phyloP scores from a whole-genome alignment of 2,113 vertebrate species.

The Lycaon pictus region DNA sequence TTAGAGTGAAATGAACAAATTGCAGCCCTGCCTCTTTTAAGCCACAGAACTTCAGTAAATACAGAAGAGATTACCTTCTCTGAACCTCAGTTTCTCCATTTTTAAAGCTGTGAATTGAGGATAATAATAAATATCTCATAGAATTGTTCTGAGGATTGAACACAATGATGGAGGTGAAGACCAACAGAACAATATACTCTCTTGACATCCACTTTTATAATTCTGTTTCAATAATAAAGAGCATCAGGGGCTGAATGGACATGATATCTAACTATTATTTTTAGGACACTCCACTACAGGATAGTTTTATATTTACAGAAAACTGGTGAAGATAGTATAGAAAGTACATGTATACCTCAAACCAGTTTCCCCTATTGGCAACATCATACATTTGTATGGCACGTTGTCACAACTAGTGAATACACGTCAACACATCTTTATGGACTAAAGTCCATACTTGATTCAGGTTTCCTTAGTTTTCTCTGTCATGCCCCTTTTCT shows the following conservation, averaged over 20 bases:
- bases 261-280: background rate
- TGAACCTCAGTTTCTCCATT: background rate
- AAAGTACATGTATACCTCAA: background rate
- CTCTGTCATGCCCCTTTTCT: background rate
- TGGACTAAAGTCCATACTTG: background rate
- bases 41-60: background rate
- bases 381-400: background rate
- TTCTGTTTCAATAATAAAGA: background rate
- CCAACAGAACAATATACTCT: background rate
- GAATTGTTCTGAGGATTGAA: background rate
- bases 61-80: background rate
- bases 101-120: background rate
- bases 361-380: background rate
- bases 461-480: background rate
- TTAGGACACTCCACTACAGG: background rate
- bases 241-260: background rate
- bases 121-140: background rate
- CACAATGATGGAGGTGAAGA: background rate
- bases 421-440: background rate
- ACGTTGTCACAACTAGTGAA: background rate
- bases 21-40: background rate
- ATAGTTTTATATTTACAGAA: conserved; percentile 14
- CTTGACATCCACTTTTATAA: background rate
- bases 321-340: background rate
- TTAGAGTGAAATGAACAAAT: background rate